A percentile compares a stretch with the other conserved stretches of the same genome.
phyloP scores from a whole-genome alignment of 2,888 invertebrate genomes.

The Tridacna gigas region DNA sequence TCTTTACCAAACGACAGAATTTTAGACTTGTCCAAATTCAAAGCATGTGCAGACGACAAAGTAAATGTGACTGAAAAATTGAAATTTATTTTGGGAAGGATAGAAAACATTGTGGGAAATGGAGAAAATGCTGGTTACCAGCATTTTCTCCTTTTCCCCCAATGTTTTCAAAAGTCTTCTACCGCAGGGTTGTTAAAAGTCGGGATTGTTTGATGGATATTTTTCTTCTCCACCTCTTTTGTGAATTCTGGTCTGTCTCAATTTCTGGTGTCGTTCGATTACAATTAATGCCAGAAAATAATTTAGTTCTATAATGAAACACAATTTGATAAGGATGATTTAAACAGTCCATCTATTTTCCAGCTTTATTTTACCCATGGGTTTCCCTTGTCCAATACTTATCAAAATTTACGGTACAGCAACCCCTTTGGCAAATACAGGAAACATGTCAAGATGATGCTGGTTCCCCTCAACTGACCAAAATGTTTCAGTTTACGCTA shows the following conservation, averaged over 20 bases:
- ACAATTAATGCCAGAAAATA: slow-evolving; percentile 20
- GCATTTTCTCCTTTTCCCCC: background rate
- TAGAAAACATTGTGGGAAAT: background rate
- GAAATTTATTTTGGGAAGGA: background rate
- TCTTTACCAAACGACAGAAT: no score
- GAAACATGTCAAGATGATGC: background rate
- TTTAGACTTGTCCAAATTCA: no score
- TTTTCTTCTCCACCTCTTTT: no score
- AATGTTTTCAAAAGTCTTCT: background rate
- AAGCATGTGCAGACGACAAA: no score
- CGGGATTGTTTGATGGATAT: no score
- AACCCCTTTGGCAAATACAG: background rate
- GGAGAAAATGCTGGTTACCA: background rate
- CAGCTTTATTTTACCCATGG: slow-evolving; percentile 15
- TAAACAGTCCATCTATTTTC: slow-evolving; percentile 14
- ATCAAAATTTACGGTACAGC: slow-evolving; percentile 14
- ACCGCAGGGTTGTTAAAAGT: background rate
- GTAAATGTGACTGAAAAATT: no score
- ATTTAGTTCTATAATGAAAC: slow-evolving; percentile 17
- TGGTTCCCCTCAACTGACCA: background rate
- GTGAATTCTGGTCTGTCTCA: background rate
- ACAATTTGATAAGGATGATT: slow-evolving; percentile 30
- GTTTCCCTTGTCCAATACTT: slow-evolving; percentile 17
- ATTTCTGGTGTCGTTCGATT: background rate
- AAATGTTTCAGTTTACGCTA: background rate